Percentiles rank a stretch among this genome's conserved stretches.
phyloP scores from a whole-genome alignment of 2,113 vertebrate genomes.

The Channa argus region DNA sequence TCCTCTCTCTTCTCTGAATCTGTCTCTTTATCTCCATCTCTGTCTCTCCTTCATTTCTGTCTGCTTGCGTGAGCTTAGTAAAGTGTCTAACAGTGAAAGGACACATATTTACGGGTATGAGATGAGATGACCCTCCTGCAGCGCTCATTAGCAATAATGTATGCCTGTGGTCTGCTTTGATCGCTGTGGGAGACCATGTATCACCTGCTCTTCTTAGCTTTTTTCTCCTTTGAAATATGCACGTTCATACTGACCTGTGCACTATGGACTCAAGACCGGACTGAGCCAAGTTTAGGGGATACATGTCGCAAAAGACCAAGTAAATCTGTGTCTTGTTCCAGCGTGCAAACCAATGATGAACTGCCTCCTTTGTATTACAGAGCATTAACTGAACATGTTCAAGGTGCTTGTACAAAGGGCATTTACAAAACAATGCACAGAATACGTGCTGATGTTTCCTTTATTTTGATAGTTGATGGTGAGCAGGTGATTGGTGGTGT shows the following conservation, averaged over 20 bases:
- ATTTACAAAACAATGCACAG: no score
- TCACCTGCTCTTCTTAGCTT: conserved; percentile 12
- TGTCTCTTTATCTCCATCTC: neutral
- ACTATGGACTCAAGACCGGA: neutral
- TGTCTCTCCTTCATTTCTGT: conserved; percentile 3
- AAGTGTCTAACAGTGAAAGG: conserved; percentile 22
- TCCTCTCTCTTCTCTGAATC: neutral
- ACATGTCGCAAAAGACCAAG: no score
- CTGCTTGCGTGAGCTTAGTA: conserved; percentile 19
- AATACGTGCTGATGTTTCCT: no score
- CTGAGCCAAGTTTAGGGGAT: neutral
- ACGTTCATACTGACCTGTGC: neutral
- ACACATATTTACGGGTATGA: conserved; percentile 22
- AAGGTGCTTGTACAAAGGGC: no score
- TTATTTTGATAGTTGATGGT: no score
- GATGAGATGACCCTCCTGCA: conserved; percentile 28
- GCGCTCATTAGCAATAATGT: conserved; percentile 51
- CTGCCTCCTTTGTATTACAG: no score
- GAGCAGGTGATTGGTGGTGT: no score
- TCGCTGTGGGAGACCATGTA: conserved; percentile 37
- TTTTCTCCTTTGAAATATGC: neutral
- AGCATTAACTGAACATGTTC: no score
- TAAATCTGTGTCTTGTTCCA: no score
- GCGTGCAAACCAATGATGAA: no score
- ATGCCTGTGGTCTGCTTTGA: conserved; percentile 48